A percentile compares a stretch with the other conserved stretches of the same genome.
Conservation (phyloP, 1,140 invertebrate genomes). For the Papilio xuthus region DNA sequence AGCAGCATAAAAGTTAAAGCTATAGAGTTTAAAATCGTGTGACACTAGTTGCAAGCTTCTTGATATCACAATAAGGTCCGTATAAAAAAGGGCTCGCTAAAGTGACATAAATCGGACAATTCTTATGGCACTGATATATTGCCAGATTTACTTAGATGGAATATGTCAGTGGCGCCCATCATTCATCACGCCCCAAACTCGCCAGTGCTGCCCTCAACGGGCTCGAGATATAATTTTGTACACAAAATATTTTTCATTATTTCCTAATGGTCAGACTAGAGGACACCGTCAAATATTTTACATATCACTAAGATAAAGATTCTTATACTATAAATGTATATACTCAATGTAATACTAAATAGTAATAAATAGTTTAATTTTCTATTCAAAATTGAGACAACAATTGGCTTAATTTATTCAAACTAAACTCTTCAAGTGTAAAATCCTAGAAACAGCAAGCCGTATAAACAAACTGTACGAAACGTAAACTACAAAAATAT, state of each 20-base stretch:
- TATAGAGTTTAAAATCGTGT: not conserved
- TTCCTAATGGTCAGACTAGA: not conserved
- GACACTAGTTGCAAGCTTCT: not conserved
- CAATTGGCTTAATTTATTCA: not conserved
- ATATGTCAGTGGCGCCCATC: constrained; percentile 35
- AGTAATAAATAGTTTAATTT: not conserved
- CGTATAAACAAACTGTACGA: constrained; percentile 2
- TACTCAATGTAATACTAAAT: too few relatives aligned
- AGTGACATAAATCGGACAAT: constrained; percentile 36
- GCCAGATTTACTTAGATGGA: constrained; percentile 37
- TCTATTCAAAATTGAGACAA: not conserved
- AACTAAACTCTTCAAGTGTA: constrained; percentile 21
- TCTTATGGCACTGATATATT: constrained; percentile 36
- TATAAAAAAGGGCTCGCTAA: constrained; percentile 32
- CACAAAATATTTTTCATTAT: constrained; percentile 25
- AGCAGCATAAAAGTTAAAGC: not conserved
- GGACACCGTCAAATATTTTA: not conserved
- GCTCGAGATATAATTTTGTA: not conserved
- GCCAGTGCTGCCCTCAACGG: constrained; percentile 19
- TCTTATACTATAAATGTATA: too few relatives aligned
- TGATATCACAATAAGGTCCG: constrained; percentile 19
- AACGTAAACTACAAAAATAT: constrained; percentile 27
- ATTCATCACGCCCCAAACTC: constrained; percentile 36
- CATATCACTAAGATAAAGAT: not conserved
- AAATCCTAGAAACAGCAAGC: constrained; percentile 11